Evolutionary conservation across 2,113 vertebrate species (phyloP).

Genomic region (Hylia prasina): DNA sequence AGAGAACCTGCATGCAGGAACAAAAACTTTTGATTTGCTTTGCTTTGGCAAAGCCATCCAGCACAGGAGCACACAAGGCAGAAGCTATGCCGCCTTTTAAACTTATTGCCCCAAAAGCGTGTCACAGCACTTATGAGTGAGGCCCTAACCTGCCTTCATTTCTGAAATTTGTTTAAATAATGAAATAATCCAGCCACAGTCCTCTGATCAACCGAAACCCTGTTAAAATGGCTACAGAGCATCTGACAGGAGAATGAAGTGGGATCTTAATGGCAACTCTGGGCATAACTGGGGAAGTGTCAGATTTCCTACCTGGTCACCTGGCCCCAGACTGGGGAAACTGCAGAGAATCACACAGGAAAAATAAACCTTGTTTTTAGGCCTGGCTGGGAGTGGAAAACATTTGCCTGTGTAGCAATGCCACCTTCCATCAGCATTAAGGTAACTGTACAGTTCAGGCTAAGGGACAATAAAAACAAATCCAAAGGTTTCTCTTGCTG

Average conservation of each 20-base stretch:
- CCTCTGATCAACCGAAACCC: neutral
- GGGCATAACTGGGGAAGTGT: neutral
- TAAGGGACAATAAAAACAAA: neutral
- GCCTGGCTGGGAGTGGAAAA: neutral
- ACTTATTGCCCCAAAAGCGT: neutral
- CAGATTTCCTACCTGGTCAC: neutral
- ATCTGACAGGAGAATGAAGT: accelerated
- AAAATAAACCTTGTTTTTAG: neutral
- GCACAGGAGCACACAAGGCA: neutral
- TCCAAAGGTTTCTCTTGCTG: neutral
- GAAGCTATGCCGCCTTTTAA: neutral
- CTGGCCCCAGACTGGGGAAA: neutral
- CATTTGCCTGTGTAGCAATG: neutral
- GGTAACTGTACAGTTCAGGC: neutral
- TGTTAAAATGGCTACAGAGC: neutral
- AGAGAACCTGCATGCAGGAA: neutral
- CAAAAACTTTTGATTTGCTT: neutral
- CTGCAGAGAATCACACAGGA: neutral
- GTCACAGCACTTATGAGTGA: accelerated
- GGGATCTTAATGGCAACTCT: neutral
- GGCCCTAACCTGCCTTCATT: neutral
- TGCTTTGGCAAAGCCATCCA: neutral
- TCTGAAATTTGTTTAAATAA: neutral
- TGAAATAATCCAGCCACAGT: neutral
- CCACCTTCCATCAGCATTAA: neutral